Evolutionary conservation across 2,113 vertebrate species (phyloP).

Genomic region (Pseudonaja textilis): DNA sequence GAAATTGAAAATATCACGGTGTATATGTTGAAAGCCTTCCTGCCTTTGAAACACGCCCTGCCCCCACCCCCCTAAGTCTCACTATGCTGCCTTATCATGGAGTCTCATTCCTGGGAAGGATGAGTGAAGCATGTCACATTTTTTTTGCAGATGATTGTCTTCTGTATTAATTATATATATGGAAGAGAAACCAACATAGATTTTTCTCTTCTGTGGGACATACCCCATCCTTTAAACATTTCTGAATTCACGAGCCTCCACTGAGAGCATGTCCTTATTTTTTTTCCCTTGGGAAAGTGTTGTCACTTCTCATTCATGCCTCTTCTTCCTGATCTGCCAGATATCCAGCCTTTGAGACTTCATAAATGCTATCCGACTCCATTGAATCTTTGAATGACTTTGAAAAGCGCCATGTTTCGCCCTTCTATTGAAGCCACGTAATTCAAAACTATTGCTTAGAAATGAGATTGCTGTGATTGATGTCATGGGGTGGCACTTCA

Average conservation of each 20-base stretch:
- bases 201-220: constrained; percentile 4
- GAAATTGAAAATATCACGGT: neutral
- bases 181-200: constrained; percentile 27
- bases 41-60: neutral
- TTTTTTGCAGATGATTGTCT: constrained; percentile 25
- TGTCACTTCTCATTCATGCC: constrained; percentile 57
- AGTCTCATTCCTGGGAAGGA: neutral
- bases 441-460: constrained; percentile 25
- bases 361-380: constrained; percentile 23
- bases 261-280: constrained; percentile 14
- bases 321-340: constrained; percentile 47
- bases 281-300: neutral
- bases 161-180: constrained; percentile 1
- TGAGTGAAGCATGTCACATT: neutral
- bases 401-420: constrained; percentile 37
- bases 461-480: neutral
- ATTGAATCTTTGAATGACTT: constrained; percentile 42
- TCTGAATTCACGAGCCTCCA: constrained; percentile 25
- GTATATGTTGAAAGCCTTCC: neutral
- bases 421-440: constrained; percentile 22
- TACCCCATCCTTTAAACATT: constrained; percentile 32
- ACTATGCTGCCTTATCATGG: neutral
- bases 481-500: neutral
- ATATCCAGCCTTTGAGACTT: constrained; percentile 41
- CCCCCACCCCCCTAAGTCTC: neutral